Evolutionary conservation across 2,797 vertebrate genomes (phyloP), one percentile per base, ranked within the genome.

Genomic region (Helarctos malayanus): DNA sequence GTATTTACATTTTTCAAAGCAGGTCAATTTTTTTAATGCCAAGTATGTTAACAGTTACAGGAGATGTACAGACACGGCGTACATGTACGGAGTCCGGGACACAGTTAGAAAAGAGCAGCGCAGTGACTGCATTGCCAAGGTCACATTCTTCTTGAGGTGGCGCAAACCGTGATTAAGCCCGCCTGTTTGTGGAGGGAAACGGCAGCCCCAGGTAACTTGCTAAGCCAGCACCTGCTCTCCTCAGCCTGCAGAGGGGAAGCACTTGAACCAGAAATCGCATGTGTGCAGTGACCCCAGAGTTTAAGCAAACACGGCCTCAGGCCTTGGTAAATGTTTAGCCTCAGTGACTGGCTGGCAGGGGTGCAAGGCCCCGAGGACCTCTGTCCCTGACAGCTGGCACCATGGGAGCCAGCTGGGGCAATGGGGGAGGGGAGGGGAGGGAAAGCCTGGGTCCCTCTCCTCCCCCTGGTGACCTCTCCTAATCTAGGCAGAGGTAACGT

Each of bases 271-370:
- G 65, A 68, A 78, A 45, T 3, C 3, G 61, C 4, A 0, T 5
- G 15, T 47, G 32, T 21, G 38, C 85, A 13, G 45, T 61, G 84
- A 73, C 84, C 80, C 71, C 3, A 0, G 78, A 35, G 32, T 49
- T 65, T 65, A 75, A 61, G 59, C 91, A 97, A 96, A 95, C 68
- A 87, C 1, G 18, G 86, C 91, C 82, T 82, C n/a, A 1, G 80
- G 79, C 80, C 47, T 98, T 10, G 0, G 89, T 93, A 92, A 95
- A 95, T 65, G 93, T 93, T 91, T 68, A 89, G 89, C 80, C 81
- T 89, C 19, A 2, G 49, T 5, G 68, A 65, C 80, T n/a, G 56
- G 57, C 93, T 78, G 85, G 69, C 76, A 73, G 92, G 8, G 21
- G 52, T 25, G 21, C 25, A 13, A 91, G 52, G 38, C 73, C 73